Evolutionary conservation across 2,797 vertebrate genomes (phyloP), one percentile per base, ranked within the genome.

Genomic region (Pygocentrus nattereri): DNA sequence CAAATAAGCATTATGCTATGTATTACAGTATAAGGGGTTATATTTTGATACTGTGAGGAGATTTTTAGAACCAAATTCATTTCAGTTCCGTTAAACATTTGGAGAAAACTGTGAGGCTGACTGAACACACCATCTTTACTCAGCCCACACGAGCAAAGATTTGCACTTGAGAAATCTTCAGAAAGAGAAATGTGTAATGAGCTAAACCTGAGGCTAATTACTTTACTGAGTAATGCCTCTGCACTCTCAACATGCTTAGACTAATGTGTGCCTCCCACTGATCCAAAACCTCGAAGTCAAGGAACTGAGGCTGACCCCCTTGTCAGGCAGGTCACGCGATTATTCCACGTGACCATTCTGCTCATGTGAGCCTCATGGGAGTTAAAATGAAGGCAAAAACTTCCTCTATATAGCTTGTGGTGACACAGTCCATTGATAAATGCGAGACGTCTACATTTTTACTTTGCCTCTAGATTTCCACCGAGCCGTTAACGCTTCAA

Each of bases 401-500:
- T 44, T 67, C 23, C 10, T 38, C 64, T n/a, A 34, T 44, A 41
- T 18, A 12, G 27, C 68, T 70, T 19, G 4, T 7, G 44, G 68
- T 70, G 68, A 25, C 16, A 70, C 10, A 70, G 50, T 50, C 38
- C 44, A 47, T 70, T 47, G 68, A 76, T 62, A 70, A 30, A 31
- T 23, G 27, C 6, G 16, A 52, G 23, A 18, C 41, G 23, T 62
- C n/a, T 47, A 64, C 30, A 13, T 41, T n/a, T 62, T 50, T 49
- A 50, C 74, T 67, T 76, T 79, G 69, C 41, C 61, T 54, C 83
- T 62, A 1, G 1, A 58, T 31, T 52, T 84, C 85, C 80, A 78
- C 27, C 52, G 65, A 78, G 83, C 80, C 79, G 84, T 88, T 79
- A 80, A 25, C 82, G 82, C 85, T 87, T 91, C 82, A 89, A 90